Evolutionary conservation across 2,797 vertebrate genomes (phyloP).

Genomic region (Sardinella longiceps): DNA sequence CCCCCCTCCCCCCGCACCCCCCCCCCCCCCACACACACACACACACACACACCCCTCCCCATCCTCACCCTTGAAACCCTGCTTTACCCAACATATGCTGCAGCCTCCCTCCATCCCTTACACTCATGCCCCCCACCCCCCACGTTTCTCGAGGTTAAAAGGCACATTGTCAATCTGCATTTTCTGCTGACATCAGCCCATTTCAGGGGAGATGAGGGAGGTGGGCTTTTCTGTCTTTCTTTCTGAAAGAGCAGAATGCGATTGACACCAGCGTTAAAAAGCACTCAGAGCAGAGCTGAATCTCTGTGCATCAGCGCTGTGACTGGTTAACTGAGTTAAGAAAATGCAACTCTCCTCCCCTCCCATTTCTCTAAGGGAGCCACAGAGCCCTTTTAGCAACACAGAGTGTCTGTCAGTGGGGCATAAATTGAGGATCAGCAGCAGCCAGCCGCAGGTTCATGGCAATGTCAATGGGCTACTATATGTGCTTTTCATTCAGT

Average conservation of each 20-base stretch:
- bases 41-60: not conserved
- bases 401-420: constrained; percentile 71
- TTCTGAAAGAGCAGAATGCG: constrained; percentile 64
- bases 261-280: constrained; percentile 69
- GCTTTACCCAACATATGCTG: constrained; percentile 30
- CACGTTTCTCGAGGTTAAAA: constrained; percentile 66
- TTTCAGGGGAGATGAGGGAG: constrained; percentile 52
- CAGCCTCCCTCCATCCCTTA: not conserved
- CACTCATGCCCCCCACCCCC: constrained; percentile 38
- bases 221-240: constrained; percentile 47
- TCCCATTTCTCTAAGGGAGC: constrained; percentile 34
- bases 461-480: constrained; percentile 57
- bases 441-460: constrained; percentile 60
- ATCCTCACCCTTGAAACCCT: constrained; percentile 1
- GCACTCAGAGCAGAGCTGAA: constrained; percentile 66
- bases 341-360: constrained; percentile 58
- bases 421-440: constrained; percentile 70
- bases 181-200: constrained; percentile 77
- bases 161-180: constrained; percentile 72
- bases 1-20: not conserved
- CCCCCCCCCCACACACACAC: too few species aligned
- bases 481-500: constrained; percentile 50
- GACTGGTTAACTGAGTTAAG: constrained; percentile 74
- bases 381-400: constrained; percentile 67
- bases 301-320: constrained; percentile 57